Base-by-base conservation (phyloP, 1,140 invertebrate genomes). In the Drosophila rhopaloa region DNA sequence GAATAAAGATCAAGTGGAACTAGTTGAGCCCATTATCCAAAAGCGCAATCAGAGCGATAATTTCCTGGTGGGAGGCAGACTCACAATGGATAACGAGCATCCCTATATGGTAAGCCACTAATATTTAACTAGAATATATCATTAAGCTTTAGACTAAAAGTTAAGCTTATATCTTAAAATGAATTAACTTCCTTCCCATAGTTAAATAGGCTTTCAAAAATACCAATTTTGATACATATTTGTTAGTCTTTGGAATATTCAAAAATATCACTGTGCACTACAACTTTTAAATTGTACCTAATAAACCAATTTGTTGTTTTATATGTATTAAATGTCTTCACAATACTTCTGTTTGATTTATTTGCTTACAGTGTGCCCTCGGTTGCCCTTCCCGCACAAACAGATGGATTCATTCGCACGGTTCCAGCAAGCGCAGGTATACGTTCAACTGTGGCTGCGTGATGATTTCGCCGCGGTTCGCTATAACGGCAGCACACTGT, bases 401-500 rank as follows among this genome's bases (percentile, higher is more conserved):
- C 1, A 56, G 40, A 35, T 76, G 56, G 65, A 68, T 68, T n/a
- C 60, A 47, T 27, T 3, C 9, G 7, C 19, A 50, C 11, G 40
- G 38, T 14, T 48, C 38, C 5, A 46, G 35, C 11, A 48, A 13
- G 2, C 40, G 56, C 19, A 10, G 57, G 37, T 78, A 78, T 48
- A 13, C 37, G n/a, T 82, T 60, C 16, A 59, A 81, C 54, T 82
- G 80, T 63, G 80, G 80, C 11, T 81, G 80, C 59, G 80, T 81
- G 5, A 46, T 83, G 32, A 66, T 82, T 46, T 44, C 74, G 5
- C 37, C 32, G 8, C 58, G 58, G 66, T 84, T 67, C 43, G 81
- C 68, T 19, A 29, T 84, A 66, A 83, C 81, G 47, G 81, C 66
- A 5, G 81, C 80, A 32, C 81, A 84, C 62, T 84, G 80, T 76